phyloP scores from a whole-genome alignment of 2,797 vertebrate species.

The Echiichthys vipera region DNA sequence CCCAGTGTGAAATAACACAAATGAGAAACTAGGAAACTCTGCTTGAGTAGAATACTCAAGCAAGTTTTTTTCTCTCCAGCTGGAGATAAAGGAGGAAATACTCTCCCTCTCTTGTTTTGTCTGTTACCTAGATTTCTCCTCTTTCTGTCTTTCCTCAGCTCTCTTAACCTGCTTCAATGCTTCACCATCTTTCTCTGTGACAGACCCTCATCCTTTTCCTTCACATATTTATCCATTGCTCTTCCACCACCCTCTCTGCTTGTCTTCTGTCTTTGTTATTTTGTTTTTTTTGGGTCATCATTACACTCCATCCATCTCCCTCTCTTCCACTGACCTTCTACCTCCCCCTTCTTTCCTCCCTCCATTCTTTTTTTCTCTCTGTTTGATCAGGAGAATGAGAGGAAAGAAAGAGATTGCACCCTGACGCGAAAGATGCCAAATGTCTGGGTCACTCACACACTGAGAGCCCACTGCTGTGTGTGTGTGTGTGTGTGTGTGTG shows the following conservation, averaged over 20 bases:
- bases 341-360: slow-evolving; percentile 46
- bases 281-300: slow-evolving; percentile 52
- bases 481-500: slow-evolving; percentile 20
- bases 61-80: not conserved
- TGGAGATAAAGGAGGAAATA: not conserved
- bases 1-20: too few relatives aligned
- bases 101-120: not conserved
- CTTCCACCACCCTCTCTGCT: slow-evolving; percentile 26
- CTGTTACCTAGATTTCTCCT: not conserved
- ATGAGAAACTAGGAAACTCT: not conserved
- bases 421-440: slow-evolving; percentile 74
- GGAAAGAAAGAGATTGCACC: slow-evolving; percentile 78
- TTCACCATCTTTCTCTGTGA: not conserved
- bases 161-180: slow-evolving; percentile 18
- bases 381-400: slow-evolving; percentile 78
- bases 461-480: slow-evolving; percentile 54
- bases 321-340: slow-evolving; percentile 63
- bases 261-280: slow-evolving; percentile 59
- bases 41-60: not conserved
- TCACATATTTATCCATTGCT: slow-evolving; percentile 24
- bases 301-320: slow-evolving; percentile 36
- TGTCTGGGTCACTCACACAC: slow-evolving; percentile 68
- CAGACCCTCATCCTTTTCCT: not conserved
- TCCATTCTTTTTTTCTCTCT: slow-evolving; percentile 37
- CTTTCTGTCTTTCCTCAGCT: slow-evolving; percentile 16